Percentiles rank a stretch among this genome's conserved stretches.
Conservation (phyloP, 2,888 invertebrate species). For the Escarpia spicata region DNA sequence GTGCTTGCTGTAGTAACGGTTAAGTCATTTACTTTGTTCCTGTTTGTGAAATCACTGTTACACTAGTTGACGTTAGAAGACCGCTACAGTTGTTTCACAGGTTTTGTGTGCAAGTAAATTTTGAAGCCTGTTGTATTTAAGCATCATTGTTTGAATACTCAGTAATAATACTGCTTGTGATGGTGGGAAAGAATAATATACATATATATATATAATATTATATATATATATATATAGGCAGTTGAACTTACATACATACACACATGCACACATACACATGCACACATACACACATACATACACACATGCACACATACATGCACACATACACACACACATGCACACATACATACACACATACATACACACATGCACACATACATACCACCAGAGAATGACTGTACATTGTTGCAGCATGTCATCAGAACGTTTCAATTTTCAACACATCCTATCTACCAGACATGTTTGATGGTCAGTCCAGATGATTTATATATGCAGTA, state of each 20-base stretch:
- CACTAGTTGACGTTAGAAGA: background rate
- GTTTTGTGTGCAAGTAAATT: background rate
- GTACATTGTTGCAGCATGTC: background rate
- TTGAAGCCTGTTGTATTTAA: constrained; percentile 1
- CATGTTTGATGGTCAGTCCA: background rate
- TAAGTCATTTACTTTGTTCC: background rate
- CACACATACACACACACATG: too few relatives aligned
- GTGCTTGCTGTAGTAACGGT: background rate
- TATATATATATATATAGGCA: too few relatives aligned
- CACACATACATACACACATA: too few relatives aligned
- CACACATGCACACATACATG: too few relatives aligned
- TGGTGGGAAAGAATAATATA: background rate
- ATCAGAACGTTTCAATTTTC: background rate
- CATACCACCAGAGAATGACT: background rate
- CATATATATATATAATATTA: background rate
- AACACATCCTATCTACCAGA: background rate
- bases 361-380: too few relatives aligned
- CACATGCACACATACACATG: too few relatives aligned
- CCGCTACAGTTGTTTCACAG: background rate
- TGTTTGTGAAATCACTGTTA: background rate
- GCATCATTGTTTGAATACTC: background rate
- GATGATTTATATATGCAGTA: background rate
- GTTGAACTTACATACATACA: too few relatives aligned
- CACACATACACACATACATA: too few relatives aligned
- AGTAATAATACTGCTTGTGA: background rate